A percentile compares a stretch with the other conserved stretches of the same genome.
These are phyloP conservation scores for Parasteatoda tepidariorum DNA, from an alignment of 1,140 invertebrate genomes.

Conservation along the genomic window DNA sequence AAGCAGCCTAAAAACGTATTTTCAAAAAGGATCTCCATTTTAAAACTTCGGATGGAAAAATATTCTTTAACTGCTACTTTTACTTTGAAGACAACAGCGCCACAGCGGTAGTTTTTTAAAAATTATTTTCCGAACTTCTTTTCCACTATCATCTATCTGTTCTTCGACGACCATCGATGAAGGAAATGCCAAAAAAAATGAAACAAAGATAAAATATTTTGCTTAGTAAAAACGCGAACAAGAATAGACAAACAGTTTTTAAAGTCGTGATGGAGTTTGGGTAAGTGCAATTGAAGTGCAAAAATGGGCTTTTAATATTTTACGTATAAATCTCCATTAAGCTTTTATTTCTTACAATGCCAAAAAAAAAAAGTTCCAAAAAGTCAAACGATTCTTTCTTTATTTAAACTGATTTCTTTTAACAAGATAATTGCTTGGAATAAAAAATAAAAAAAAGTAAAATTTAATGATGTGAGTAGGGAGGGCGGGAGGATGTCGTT, in stretches of 20 bases:
- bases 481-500: conserved; percentile 38
- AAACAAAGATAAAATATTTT: conserved; percentile 33
- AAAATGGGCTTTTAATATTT: conserved; percentile 59
- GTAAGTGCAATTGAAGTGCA: conserved; percentile 58
- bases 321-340: conserved; percentile 57
- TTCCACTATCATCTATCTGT: conserved; percentile 24
- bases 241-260: conserved; percentile 58
- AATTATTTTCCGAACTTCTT: conserved; percentile 18
- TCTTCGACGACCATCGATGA: conserved; percentile 38
- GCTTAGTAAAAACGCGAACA: conserved; percentile 23
- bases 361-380: conserved; percentile 22
- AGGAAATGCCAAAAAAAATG: conserved; percentile 45
- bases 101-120: conserved; percentile 24
- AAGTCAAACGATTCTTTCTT: conserved; percentile 19
- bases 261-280: conserved; percentile 30
- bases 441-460: conserved; percentile 20
- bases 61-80: conserved; percentile 59
- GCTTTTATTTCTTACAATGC: conserved; percentile 48
- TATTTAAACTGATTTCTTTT: conserved; percentile 53
- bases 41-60: conserved; percentile 51
- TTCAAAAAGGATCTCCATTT: conserved; percentile 50
- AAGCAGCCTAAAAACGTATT: conserved; percentile 58
- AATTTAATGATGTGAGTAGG: conserved; percentile 54
- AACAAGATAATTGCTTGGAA: conserved; percentile 54
- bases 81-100: conserved; percentile 48